These are phyloP conservation scores for Myopa testacea DNA, from an alignment of 2,888 invertebrate genomes.

Conservation along the genomic window DNA sequence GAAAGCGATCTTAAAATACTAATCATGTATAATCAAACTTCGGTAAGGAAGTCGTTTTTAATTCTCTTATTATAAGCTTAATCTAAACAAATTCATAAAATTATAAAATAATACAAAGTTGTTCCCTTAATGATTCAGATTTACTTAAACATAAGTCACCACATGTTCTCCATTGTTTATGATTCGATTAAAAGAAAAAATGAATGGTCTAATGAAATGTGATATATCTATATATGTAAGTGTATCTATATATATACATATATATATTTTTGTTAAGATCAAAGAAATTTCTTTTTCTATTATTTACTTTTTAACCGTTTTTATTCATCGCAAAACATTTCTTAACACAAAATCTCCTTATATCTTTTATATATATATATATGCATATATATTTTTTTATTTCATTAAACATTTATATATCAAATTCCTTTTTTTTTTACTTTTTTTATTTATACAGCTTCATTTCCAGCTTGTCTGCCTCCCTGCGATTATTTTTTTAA, in stretches of 20 bases:
- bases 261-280: neutral
- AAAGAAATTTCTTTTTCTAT: neutral
- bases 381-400: neutral
- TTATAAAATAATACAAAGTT: too few relatives aligned
- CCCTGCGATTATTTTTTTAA: neutral
- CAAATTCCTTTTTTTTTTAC: neutral
- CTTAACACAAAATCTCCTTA: neutral
- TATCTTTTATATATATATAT: conserved; percentile 6
- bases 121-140: too few relatives aligned
- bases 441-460: neutral
- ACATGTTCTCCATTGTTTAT: too few relatives aligned
- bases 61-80: too few relatives aligned
- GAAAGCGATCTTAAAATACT: too few relatives aligned
- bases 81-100: too few relatives aligned
- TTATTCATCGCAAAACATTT: too few relatives aligned
- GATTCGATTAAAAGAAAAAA: neutral
- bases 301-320: too few relatives aligned
- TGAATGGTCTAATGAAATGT: neutral
- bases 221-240: neutral
- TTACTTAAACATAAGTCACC: too few relatives aligned
- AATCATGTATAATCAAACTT: too few relatives aligned
- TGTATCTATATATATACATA: neutral
- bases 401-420: neutral
- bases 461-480: neutral
- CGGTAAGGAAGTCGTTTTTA: too few relatives aligned